Conservation (phyloP, 2,888 invertebrate species). For the Drosophila eohydei region DNA sequence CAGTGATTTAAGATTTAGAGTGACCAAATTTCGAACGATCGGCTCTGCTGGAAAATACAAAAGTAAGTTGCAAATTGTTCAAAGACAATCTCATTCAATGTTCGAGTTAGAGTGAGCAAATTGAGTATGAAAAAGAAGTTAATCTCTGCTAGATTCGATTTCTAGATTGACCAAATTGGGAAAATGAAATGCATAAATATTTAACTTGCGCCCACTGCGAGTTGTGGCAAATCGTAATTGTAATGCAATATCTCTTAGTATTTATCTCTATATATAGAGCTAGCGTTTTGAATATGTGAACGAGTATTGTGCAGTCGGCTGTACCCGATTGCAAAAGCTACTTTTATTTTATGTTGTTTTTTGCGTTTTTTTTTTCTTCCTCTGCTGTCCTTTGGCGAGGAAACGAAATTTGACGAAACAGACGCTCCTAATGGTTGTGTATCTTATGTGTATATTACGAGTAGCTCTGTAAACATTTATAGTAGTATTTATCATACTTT, state of each 20-base stretch:
- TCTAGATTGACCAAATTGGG: constrained; percentile 1
- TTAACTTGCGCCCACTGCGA: neutral
- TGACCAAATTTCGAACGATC: neutral
- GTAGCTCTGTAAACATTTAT: constrained; percentile 46
- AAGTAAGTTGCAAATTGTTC: neutral
- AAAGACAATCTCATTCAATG: neutral
- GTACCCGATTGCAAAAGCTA: neutral
- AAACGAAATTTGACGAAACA: constrained; percentile 47
- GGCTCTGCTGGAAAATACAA: neutral
- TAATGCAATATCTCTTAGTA: constrained; percentile 9
- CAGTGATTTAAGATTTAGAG: neutral
- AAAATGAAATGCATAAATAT: neutral
- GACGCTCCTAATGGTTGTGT: constrained; percentile 31
- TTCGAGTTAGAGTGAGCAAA: neutral
- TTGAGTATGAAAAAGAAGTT: no score
- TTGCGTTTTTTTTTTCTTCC: neutral
- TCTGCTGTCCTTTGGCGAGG: neutral
- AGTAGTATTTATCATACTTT: constrained; percentile 66
- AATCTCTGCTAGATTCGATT: no score
- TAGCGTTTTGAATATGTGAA: constrained; percentile 1
- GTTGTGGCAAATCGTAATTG: constrained; percentile 1
- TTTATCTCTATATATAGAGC: neutral
- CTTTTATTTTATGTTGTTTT: neutral
- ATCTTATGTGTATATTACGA: constrained; percentile 29
- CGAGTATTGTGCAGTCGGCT: constrained; percentile 3